Evolutionary conservation across 2,888 invertebrate species (phyloP), one percentile per base, ranked within the genome.

Genomic region (Orchestes rusci): DNA sequence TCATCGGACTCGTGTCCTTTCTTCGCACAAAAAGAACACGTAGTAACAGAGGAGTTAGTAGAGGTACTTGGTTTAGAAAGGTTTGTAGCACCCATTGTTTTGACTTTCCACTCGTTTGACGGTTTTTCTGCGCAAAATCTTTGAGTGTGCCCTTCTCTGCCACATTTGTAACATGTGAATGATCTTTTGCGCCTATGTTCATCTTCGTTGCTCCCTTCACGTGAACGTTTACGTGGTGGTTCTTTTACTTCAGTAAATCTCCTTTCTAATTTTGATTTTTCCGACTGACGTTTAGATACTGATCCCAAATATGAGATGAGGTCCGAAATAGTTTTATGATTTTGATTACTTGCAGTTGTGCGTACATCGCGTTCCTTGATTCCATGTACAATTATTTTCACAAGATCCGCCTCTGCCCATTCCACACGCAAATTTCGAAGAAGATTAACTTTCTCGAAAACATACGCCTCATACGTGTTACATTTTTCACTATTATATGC

Each of bases 391-490:
- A 31, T 31, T 10, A 31, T 5, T 12, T 31, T 12, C 13, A 31
- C 31, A 5, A 31, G 7, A 12, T 31, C 31, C 7, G 12, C 13
- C 12, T 31, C 13, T 31, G 7, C 31, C 31, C 31, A 31, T 10
- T 31, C 12, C 7, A 12, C 31, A 10, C 31, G 7, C 12, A 31
- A 12, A 12, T 31, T 31, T 12, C 12, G 7, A 5, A 31, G 13
- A 5, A 10, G 7, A 12, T 12, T 31, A 5, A 7, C 5, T 31
- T 31, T 31, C 12, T 31, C 8, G 12, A 10, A 31, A 12, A 31
- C 31, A 31, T 31, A 31, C 5, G 31, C 31, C 5, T 31, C 31
- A 31, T 31, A 31, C 10, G 31, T 31, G 12, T 31, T 31, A 31
- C 31, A 31, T 31, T 31, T 7, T 5, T 31, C 12, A 12, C 31